phyloP scores from a whole-genome alignment of 2,113 vertebrate species.

The Microtus pennsylvanicus region DNA sequence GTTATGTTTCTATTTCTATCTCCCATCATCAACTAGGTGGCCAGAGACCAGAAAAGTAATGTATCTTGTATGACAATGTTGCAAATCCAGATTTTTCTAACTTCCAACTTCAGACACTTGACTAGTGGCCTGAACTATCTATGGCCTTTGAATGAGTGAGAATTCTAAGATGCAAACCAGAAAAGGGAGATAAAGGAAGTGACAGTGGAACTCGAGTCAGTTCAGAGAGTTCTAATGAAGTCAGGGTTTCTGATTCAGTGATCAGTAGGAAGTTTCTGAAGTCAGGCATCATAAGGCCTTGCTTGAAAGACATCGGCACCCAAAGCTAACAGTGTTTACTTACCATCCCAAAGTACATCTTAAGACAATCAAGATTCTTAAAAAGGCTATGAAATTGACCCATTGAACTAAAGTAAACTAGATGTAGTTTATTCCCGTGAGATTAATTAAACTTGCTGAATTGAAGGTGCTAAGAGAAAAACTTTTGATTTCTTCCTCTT shows the following conservation, averaged over 20 bases:
- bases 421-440: neutral
- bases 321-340: neutral
- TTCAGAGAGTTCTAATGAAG: neutral
- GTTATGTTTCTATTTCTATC: neutral
- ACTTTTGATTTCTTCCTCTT: neutral
- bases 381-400: neutral
- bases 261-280: neutral
- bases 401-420: slow-evolving; percentile 27
- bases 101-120: neutral
- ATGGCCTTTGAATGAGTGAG: neutral
- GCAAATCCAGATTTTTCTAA: neutral
- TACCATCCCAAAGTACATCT: neutral
- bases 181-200: neutral
- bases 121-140: neutral
- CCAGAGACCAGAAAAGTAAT: neutral
- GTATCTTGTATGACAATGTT: neutral
- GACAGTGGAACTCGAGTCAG: neutral
- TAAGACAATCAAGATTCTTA: slow-evolving; percentile 38
- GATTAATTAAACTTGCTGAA: neutral
- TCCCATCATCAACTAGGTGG: neutral
- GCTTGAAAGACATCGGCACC: slow-evolving; percentile 8
- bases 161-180: neutral
- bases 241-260: neutral
- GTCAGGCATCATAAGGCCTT: neutral
- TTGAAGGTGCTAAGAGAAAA: slow-evolving; percentile 9